These are phyloP conservation scores for Styela plicata DNA, from an alignment of 23 tunicate genomes.

Conservation along the genomic window DNA sequence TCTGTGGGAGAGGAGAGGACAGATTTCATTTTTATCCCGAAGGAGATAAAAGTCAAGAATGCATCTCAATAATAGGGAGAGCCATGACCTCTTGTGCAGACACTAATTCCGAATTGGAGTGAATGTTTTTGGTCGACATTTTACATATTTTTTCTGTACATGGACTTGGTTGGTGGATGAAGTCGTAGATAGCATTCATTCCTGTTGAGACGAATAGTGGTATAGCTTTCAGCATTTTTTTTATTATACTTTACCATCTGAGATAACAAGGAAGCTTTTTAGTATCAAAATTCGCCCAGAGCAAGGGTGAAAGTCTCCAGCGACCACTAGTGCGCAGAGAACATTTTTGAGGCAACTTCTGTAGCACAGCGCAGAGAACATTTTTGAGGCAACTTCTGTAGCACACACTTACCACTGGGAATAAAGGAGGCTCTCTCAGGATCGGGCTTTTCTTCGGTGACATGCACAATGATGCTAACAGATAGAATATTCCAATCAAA, in stretches of 20 bases:
- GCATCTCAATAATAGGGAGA: too few species aligned
- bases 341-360: background rate
- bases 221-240: too few species aligned
- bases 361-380: background rate
- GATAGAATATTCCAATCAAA: slow-evolving; percentile 37
- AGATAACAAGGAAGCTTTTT: too few species aligned
- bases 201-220: background rate
- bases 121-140: background rate
- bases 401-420: slow-evolving; percentile 38
- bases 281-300: background rate
- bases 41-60: too few species aligned
- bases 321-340: background rate
- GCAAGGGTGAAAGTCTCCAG: background rate
- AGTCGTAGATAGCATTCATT: background rate
- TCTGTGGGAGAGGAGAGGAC: too few species aligned
- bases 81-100: background rate
- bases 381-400: background rate
- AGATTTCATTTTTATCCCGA: too few species aligned
- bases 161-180: background rate
- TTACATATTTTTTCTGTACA: background rate
- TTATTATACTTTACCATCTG: too few species aligned
- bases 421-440: slow-evolving; percentile 38
- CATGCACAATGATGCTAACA: slow-evolving; percentile 38
- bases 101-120: background rate
- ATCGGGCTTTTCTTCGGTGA: slow-evolving; percentile 53